Conservation (phyloP, 2,888 invertebrate species). For the Xestobium rufovillosum region DNA sequence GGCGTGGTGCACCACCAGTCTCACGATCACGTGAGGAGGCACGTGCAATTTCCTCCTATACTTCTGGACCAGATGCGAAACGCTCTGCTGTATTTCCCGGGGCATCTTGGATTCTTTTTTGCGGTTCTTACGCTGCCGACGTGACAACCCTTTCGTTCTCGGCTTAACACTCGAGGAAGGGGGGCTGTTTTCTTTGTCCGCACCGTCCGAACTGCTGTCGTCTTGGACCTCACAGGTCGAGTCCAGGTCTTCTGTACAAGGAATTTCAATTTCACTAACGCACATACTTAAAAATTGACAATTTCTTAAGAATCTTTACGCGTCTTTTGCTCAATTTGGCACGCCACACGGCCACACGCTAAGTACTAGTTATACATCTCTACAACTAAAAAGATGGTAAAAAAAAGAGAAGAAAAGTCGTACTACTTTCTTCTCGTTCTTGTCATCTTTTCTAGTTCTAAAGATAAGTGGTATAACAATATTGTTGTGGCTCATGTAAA, state of each 20-base stretch:
- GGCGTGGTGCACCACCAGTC: constrained; percentile 54
- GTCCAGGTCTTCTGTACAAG: constrained; percentile 43
- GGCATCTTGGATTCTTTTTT: constrained; percentile 30
- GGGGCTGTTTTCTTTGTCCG: constrained; percentile 34
- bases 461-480: too few relatives aligned
- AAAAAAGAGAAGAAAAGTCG: too few relatives aligned
- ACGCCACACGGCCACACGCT: too few relatives aligned
- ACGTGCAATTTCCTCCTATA: constrained; percentile 41
- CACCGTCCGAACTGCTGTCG: constrained; percentile 30
- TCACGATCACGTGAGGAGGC: constrained; percentile 49
- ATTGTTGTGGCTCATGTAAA: too few relatives aligned
- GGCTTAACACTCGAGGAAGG: constrained; percentile 44
- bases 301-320: too few relatives aligned
- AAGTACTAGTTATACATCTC: too few relatives aligned
- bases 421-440: too few relatives aligned
- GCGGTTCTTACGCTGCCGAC: constrained; percentile 49
- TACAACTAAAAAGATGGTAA: too few relatives aligned
- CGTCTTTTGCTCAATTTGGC: too few relatives aligned
- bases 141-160: constrained; percentile 47
- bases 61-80: not conserved
- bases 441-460: too few relatives aligned
- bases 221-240: constrained; percentile 34
- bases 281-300: constrained; percentile 8
- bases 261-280: constrained; percentile 22
- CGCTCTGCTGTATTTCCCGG: constrained; percentile 29